phyloP scores from a whole-genome alignment of 2,113 vertebrate species.

The Triplophysa tibetana region DNA sequence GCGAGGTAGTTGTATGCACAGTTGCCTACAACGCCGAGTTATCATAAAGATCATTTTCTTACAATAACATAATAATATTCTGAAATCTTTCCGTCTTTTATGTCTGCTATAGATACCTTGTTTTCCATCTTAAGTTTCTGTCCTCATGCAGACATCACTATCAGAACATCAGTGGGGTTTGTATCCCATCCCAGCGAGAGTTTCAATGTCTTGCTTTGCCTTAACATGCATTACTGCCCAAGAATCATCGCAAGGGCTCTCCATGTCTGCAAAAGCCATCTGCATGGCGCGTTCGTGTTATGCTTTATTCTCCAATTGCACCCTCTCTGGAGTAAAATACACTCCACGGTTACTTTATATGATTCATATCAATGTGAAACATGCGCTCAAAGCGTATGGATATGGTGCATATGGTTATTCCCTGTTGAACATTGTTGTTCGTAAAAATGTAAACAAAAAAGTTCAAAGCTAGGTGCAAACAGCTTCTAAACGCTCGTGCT shows the following conservation, averaged over 20 bases:
- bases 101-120: conserved; percentile 3
- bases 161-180: conserved; percentile 27
- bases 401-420: not conserved
- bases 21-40: conserved; percentile 12
- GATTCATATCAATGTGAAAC: conserved; percentile 38
- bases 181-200: conserved; percentile 8
- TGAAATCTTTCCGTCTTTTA: not conserved
- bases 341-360: conserved; percentile 25
- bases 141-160: not conserved
- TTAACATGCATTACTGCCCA: conserved; percentile 34
- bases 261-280: conserved; percentile 36
- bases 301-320: conserved; percentile 15
- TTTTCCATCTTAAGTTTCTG: conserved; percentile 3
- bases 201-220: conserved; percentile 19
- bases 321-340: conserved; percentile 24
- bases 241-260: conserved; percentile 16
- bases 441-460: conserved; percentile 8
- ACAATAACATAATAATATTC: conserved; percentile 5
- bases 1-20: conserved; percentile 26
- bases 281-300: conserved; percentile 9
- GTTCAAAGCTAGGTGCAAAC: not conserved
- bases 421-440: not conserved
- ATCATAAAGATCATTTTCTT: not conserved
- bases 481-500: conserved; percentile 31
- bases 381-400: conserved; percentile 3